Base-by-base conservation (phyloP, 2,113 vertebrate species). In the Todiramphus saurophagus region DNA sequence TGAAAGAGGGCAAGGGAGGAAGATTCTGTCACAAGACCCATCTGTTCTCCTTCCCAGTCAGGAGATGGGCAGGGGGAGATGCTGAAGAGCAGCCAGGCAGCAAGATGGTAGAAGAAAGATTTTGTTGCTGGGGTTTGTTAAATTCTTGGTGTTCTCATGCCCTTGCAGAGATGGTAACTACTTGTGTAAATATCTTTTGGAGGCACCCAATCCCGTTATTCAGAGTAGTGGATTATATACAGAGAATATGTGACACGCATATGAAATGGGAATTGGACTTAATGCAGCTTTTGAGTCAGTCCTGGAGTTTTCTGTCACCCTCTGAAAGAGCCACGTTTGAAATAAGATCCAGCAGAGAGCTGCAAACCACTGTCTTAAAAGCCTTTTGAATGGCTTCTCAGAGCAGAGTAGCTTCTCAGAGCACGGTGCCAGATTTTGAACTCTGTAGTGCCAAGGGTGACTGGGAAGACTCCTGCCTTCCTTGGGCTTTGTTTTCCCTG, bases 401-500 rank as follows among this genome's bases (percentile, higher is more conserved):
- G 46, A 59, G 66, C 51, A 35, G 24, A 88, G 24, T 7, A 62
- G 51, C 33, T 69, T 33, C 55, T 84, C 31, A n/a, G 69, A 74
- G 21, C 21, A 15, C 0, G 0, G 15, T 56, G 56, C 16, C 41
- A 16, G 20, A 1, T n/a, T 78, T 51, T 67, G 33, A 62, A 39
- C 5, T 30, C 11, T 5, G 1, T 19, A 51, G 35, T 37, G 28
- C 59, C 39, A 28, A 41, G 39, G n/a, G 43, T 74, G 44, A 48
- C 74, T 78, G 60, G 69, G 84, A 69, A 41, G 41, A 21, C 19
- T 72, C n/a, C 21, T 50, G 33, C 44, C 35, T 81, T 87, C 51
- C n/a, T 19, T 0, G 0, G 7, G 30, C 30, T 58, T 83, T 0
- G 0, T 82, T 88, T 56, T 82, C 16, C 33, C 23, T 1, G 1